Percentiles rank a stretch among this genome's conserved stretches.
These are phyloP conservation scores for Lasioglossum calceatum DNA, from an alignment of 2,888 invertebrate genomes.

Conservation along the genomic window DNA sequence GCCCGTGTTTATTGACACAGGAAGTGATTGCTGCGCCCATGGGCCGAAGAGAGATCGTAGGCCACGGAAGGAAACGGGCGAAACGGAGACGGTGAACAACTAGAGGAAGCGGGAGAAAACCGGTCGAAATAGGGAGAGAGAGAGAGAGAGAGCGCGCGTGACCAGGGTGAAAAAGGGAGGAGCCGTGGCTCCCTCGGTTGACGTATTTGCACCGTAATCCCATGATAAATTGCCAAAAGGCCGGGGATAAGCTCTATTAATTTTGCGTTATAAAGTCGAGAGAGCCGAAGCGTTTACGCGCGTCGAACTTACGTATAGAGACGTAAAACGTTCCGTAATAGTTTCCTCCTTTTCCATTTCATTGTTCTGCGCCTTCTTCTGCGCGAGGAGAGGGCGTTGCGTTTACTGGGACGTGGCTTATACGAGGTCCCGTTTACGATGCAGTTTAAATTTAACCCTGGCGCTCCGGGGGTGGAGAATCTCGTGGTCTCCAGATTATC, in stretches of 20 bases:
- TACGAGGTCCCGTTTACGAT: slow-evolving; percentile 44
- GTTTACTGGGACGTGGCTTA: slow-evolving; percentile 64
- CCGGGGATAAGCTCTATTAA: slow-evolving; percentile 83
- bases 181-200: slow-evolving; percentile 63
- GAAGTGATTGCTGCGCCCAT: slow-evolving; percentile 81
- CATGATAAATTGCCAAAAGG: slow-evolving; percentile 83
- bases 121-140: not conserved
- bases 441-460: slow-evolving; percentile 54
- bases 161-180: slow-evolving; percentile 45
- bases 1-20: slow-evolving; percentile 82
- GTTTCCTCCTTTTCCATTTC: not conserved
- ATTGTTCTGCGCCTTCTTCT: not conserved
- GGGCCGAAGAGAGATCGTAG: slow-evolving; percentile 34
- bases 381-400: slow-evolving; percentile 36
- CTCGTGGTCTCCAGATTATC: not conserved
- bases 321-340: slow-evolving; percentile 52
- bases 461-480: not conserved
- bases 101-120: not conserved
- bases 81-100: slow-evolving; percentile 23
- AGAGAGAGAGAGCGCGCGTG: slow-evolving; percentile 15
- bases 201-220: slow-evolving; percentile 83
- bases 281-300: slow-evolving; percentile 50
- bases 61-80: slow-evolving; percentile 41
- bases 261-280: slow-evolving; percentile 82
- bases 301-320: slow-evolving; percentile 62